Percentiles rank a stretch among this genome's conserved stretches.
Conservation (phyloP, 2,113 vertebrate genomes). For the Chaetorhynchus papuensis region DNA sequence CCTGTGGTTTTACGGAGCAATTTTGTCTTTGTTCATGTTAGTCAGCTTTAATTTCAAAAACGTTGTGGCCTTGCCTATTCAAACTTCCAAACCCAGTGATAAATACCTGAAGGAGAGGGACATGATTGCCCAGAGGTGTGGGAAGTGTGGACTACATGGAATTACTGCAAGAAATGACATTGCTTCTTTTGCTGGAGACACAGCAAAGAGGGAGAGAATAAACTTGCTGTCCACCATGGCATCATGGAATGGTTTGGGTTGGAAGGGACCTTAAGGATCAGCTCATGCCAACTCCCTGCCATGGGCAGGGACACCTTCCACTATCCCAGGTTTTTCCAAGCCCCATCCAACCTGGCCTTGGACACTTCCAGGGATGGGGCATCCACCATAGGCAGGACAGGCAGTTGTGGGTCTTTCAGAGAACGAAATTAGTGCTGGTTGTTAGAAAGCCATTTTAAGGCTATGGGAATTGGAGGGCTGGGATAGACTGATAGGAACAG, state of each 20-base stretch:
- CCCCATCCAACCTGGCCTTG: neutral
- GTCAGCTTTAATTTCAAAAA: neutral
- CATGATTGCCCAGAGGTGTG: neutral
- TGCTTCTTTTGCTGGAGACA: neutral
- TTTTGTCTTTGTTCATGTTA: neutral
- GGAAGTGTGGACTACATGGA: neutral
- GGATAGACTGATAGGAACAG: neutral
- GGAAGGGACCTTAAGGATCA: neutral
- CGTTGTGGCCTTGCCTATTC: neutral
- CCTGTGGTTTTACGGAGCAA: neutral
- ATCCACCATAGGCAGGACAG: neutral
- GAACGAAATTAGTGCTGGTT: neutral
- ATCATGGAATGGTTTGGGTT: neutral
- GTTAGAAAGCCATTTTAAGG: neutral
- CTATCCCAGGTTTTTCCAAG: neutral
- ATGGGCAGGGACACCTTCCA: neutral
- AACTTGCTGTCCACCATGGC: neutral
- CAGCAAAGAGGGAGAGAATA: neutral
- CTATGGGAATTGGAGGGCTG: neutral
- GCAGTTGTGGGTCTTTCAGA: neutral
- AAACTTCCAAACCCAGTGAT: neutral
- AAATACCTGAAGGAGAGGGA: neutral
- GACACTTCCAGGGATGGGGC: neutral
- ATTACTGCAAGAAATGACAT: neutral
- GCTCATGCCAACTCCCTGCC: neutral